Conservation (phyloP, 2,113 vertebrate genomes). For the Ramphastos sulfuratus region DNA sequence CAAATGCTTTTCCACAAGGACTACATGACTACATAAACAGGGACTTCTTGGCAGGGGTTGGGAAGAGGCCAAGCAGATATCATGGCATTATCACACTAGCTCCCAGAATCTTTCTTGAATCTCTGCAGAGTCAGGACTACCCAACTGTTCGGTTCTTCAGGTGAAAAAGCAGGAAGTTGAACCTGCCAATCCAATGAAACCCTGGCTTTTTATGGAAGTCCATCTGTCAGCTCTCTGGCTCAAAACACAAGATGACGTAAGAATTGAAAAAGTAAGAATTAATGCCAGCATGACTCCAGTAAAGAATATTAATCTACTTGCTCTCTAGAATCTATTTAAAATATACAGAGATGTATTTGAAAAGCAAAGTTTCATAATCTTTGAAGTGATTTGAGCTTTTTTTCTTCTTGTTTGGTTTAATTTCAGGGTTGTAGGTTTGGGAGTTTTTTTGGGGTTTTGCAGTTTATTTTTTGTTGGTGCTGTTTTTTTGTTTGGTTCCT, state of each 20-base stretch:
- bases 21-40: background rate
- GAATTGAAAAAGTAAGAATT: background rate
- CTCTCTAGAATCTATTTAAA: background rate
- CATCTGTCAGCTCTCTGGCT: background rate
- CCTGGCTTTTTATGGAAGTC: conserved; percentile 2
- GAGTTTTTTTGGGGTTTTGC: background rate
- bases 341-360: background rate
- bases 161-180: background rate
- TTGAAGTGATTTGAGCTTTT: background rate
- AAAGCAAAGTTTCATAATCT: background rate
- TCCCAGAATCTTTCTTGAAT: background rate
- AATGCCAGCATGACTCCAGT: background rate
- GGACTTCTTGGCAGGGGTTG: background rate
- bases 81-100: background rate
- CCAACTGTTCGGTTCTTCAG: background rate
- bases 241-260: background rate
- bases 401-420: background rate
- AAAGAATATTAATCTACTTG: background rate
- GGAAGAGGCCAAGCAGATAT: background rate
- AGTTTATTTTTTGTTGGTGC: background rate
- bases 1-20: background rate
- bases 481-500: background rate
- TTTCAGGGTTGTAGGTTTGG: background rate
- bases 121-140: background rate
- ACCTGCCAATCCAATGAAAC: conserved; percentile 16